phyloP scores from a whole-genome alignment of 2,113 vertebrate genomes.

The Urocitellus parryii region DNA sequence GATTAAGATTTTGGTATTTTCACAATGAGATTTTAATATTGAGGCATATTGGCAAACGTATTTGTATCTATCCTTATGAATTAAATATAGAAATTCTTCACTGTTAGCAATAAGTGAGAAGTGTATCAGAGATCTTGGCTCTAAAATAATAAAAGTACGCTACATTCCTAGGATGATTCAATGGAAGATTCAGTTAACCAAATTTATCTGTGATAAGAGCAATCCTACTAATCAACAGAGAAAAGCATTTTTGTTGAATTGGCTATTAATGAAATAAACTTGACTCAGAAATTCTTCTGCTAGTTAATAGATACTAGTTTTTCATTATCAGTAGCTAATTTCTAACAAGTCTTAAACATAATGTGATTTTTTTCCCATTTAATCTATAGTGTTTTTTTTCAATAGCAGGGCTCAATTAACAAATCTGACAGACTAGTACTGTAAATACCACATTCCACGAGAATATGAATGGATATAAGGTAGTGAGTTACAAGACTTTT shows the following conservation, averaged over 20 bases:
- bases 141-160: neutral
- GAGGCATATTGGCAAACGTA: neutral
- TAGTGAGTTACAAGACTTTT: neutral
- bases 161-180: neutral
- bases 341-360: neutral
- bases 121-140: neutral
- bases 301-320: neutral
- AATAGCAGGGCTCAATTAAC: neutral
- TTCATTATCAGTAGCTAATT: neutral
- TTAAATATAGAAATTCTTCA: neutral
- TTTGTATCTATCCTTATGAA: neutral
- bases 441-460: neutral
- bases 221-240: neutral
- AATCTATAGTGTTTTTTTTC: neutral
- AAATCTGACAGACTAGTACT: neutral
- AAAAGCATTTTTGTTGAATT: neutral
- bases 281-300: neutral
- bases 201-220: neutral
- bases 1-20: neutral
- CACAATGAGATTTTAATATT: neutral
- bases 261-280: neutral
- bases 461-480: constrained; percentile 16
- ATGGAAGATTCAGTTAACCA: neutral
- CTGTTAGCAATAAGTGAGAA: neutral
- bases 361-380: neutral